phyloP scores from a whole-genome alignment of 2,113 vertebrate species.

The Dasyurus viverrinus region DNA sequence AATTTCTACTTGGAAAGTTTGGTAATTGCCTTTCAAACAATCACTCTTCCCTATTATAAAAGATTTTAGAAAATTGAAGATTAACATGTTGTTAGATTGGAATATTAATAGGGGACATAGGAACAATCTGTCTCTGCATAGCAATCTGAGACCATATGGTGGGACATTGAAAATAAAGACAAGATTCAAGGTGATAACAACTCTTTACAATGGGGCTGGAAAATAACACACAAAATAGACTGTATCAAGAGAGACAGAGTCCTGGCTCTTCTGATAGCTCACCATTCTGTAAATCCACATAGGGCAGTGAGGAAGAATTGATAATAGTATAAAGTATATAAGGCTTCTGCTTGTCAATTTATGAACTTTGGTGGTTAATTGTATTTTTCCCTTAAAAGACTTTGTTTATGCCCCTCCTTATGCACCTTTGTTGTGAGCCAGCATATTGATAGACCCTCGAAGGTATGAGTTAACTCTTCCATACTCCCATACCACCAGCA shows the following conservation, averaged over 20 bases:
- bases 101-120: conserved; percentile 49
- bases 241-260: neutral
- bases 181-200: conserved; percentile 45
- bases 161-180: conserved; percentile 52
- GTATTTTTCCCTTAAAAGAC: neutral
- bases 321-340: neutral
- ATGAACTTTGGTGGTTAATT: neutral
- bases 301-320: neutral
- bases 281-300: rapidly evolving
- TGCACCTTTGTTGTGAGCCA: neutral
- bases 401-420: neutral
- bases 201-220: conserved; percentile 38
- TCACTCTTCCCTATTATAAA: conserved; percentile 45
- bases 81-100: conserved; percentile 41
- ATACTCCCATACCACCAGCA: neutral
- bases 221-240: neutral
- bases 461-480: neutral
- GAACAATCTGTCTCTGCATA: conserved; percentile 62
- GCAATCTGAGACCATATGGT: conserved; percentile 35
- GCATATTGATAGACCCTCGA: neutral
- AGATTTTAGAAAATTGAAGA: conserved; percentile 65
- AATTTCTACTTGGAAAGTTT: neutral
- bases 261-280: neutral
- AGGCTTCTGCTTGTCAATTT: neutral
- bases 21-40: conserved; percentile 66